Base-by-base conservation (phyloP, 53 echinoderm and acorn worm species). In the Astropecten irregularis region DNA sequence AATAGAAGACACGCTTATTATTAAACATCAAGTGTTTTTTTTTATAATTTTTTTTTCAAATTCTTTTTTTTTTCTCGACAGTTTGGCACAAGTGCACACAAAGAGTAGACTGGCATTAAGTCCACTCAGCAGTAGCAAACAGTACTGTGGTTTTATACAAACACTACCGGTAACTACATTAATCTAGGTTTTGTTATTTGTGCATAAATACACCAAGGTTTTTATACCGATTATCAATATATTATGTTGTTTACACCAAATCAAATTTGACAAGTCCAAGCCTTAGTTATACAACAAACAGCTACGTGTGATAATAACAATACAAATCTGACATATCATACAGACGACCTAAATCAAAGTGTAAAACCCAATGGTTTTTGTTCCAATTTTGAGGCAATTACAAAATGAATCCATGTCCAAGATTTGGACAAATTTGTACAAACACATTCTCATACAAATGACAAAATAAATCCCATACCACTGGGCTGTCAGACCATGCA, bases 11-110 rank as follows among this genome's bases (percentile, higher is more conserved):
- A 74, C 74, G 55, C 74, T 74, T 55, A 74, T 55, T 74, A 55
- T 74, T 74, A 55, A 74, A 74, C 74, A 74, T 56, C 74, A 74
- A 74, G 54, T 74, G 69, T 55, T 56, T 74, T 57, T 39, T 40
- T 57, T 22, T 22, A 37, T 21, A 35, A 34, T 66, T 55, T 74
- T 74, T 68, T 55, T 74, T 74, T 38, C 56, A 35, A 29, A 31
- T 21, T 56, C 14, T 37, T 27, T 38, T 56, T 56, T 74, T 74
- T 57, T 38, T 57, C 38, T 57, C 38, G 57, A 74, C 74, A 74
- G 74, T 74, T 74, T 74, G 74, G 74, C 74, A 74, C 74, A 52
- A 74, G 74, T 74, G 74, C 57, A 74, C 74, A 74, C 74, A 74
- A 73, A 31, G 74, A 57, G 40, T 74, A 74, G 74, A 56, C 71